Percentiles rank a stretch among this genome's conserved stretches.
Evolutionary conservation across 2,797 vertebrate genomes (phyloP).

Genomic region (Typhlichthys eigenmanni): DNA sequence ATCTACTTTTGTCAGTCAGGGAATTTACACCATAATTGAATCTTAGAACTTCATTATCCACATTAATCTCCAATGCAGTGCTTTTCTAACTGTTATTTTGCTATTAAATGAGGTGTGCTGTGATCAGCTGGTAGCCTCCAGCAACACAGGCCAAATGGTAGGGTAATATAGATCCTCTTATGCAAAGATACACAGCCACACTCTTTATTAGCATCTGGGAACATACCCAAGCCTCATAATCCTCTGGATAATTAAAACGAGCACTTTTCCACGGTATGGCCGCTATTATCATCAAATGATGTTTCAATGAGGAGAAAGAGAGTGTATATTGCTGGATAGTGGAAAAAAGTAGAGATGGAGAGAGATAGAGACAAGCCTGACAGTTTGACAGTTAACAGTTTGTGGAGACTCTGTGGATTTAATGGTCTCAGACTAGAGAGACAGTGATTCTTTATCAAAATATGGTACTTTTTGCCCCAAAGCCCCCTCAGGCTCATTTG

Average conservation of each 20-base stretch:
- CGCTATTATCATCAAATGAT: slow-evolving; percentile 55
- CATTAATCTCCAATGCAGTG: slow-evolving; percentile 36
- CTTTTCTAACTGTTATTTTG: slow-evolving; percentile 50
- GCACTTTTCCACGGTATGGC: slow-evolving; percentile 39
- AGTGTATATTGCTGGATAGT: slow-evolving; percentile 8
- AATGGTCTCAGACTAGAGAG: slow-evolving; percentile 58
- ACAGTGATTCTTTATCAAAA: slow-evolving; percentile 55
- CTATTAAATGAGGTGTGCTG: slow-evolving; percentile 68
- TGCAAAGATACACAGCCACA: slow-evolving; percentile 60
- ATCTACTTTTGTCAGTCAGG: too few species aligned
- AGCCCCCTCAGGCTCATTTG: slow-evolving; percentile 42
- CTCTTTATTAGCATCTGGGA: slow-evolving; percentile 58
- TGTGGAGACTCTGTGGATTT: slow-evolving; percentile 47
- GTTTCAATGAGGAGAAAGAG: slow-evolving; percentile 36
- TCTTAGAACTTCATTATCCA: slow-evolving; percentile 32
- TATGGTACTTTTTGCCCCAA: slow-evolving; percentile 37
- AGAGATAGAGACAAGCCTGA: slow-evolving; percentile 8
- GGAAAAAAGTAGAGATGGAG: slow-evolving; percentile 3
- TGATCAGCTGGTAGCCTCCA: slow-evolving; percentile 68
- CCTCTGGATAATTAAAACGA: slow-evolving; percentile 66
- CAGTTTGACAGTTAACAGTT: slow-evolving; percentile 59
- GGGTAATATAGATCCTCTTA: slow-evolving; percentile 47
- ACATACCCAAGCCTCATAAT: slow-evolving; percentile 60
- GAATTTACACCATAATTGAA: too few species aligned
- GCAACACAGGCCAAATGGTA: slow-evolving; percentile 60